These are phyloP conservation scores for Ladona fulva DNA, from an alignment of 1,140 invertebrate genomes.

Conservation along the genomic window DNA sequence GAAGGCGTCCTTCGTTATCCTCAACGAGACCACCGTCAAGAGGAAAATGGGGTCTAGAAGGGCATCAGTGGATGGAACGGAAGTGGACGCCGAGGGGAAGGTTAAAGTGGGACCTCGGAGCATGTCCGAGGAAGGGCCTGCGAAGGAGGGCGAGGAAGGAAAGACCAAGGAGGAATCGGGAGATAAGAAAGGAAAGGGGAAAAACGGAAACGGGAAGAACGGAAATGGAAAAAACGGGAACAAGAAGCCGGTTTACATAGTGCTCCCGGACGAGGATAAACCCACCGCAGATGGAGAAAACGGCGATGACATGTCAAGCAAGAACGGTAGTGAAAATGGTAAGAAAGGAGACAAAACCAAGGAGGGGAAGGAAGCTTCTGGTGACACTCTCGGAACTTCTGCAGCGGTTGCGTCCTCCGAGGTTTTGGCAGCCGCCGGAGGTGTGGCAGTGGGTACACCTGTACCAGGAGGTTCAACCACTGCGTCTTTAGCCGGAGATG, in stretches of 20 bases:
- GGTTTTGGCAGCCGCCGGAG: neutral
- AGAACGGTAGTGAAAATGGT: neutral
- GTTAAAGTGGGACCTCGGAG: neutral
- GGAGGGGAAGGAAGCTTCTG: neutral
- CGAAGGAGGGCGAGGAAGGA: neutral
- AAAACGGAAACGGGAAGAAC: neutral
- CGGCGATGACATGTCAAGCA: neutral
- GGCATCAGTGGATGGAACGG: neutral
- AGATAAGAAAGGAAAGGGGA: too few species aligned
- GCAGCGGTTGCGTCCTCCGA: neutral
- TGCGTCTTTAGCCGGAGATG: neutral
- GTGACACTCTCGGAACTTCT: neutral
- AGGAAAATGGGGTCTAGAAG: neutral
- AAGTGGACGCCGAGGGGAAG: neutral
- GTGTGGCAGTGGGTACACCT: neutral
- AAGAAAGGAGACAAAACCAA: neutral
- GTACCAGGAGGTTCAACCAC: neutral
- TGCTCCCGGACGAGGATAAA: neutral
- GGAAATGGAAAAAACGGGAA: too few species aligned
- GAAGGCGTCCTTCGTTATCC: neutral
- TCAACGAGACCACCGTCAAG: neutral
- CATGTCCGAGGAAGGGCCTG: neutral
- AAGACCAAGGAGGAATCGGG: too few species aligned
- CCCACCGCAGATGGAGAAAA: neutral
- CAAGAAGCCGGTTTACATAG: neutral